A percentile compares a stretch with the other conserved stretches of the same genome.
Conservation (phyloP, 2,797 vertebrate species). For the Neopelma chrysocephalum region DNA sequence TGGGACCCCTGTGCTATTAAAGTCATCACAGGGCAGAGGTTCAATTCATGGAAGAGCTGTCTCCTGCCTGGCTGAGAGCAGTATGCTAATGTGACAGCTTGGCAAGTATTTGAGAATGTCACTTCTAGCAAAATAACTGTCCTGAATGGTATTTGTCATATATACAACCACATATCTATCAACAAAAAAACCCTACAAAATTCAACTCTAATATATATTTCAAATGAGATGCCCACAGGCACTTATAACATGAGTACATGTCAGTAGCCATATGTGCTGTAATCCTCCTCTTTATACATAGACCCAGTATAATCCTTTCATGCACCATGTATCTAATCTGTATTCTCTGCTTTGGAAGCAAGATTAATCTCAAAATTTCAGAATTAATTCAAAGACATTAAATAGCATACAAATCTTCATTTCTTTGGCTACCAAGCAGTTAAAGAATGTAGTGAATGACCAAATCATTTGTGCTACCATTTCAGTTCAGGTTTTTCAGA, state of each 20-base stretch:
- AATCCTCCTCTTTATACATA: background rate
- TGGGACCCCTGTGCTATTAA: background rate
- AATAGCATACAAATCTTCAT: background rate
- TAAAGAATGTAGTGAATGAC: conserved; percentile 18
- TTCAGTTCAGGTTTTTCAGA: conserved; percentile 54
- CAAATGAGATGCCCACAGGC: conserved; percentile 25
- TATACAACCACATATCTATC: background rate
- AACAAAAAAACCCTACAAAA: background rate
- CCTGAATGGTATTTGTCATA: background rate
- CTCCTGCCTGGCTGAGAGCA: background rate
- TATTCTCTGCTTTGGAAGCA: background rate
- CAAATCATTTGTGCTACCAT: background rate
- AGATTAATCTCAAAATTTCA: conserved; percentile 24
- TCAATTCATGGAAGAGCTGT: background rate
- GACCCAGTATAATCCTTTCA: conserved; percentile 15
- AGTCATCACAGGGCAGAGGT: conserved; percentile 1
- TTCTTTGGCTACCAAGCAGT: background rate
- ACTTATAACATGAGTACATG: background rate
- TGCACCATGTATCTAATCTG: background rate
- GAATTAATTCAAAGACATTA: conserved; percentile 15
- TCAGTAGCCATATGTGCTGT: conserved; percentile 19
- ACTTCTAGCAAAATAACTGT: conserved; percentile 19
- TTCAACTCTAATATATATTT: background rate
- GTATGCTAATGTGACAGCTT: conserved; percentile 11
- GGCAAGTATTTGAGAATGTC: conserved; percentile 17